Base-by-base conservation (phyloP, 2,888 invertebrate species). In the Trichogramma dendrolimi region DNA sequence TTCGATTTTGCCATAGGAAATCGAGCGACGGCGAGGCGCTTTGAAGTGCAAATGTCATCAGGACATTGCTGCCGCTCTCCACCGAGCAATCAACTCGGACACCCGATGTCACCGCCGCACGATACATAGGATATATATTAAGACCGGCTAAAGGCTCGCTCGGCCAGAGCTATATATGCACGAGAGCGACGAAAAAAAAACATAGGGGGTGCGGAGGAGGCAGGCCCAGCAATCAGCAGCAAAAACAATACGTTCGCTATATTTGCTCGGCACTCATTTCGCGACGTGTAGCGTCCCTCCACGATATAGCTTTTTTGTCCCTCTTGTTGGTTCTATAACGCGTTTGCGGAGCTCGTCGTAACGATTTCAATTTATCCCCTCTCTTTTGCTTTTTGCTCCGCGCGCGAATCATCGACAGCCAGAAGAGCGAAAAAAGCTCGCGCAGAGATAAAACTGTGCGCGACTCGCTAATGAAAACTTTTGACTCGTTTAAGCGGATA, bases 231-330 rank as follows among this genome's bases (percentile, higher is more conserved):
- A 71, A 72, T 71, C 70, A 71, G 71, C 67, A 73, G 70, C 71
- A 73, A 73, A 73, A 73, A 73, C 73, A 73, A 73, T 73, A 70
- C 68, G 65, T 68, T 71, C 71, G 69, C 68, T 68, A 70, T 75
- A 73, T 75, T 76, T 74, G 74, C 72, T 67, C 71, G 73, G 71
- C 71, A 71, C 74, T 75, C 76, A 74, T 75, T 74, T 75, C 71
- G 71, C 67, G 68, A 68, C 70, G 60, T 62, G 60, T 65, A 60
- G 47, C 10, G 40, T 44, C 54, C 49, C 58, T 61, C 65, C 27
- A 27, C 1, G 27, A 27, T 27, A 27, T 27, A 27, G 27, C 27
- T 27, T 27, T 27, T 27, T 27, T 27, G 27, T 27, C 27, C 27
- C 27, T 27, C 27, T 27, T 27, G 27, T 27, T 27, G 27, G 27